These are phyloP conservation scores for Theocolax elegans DNA, from an alignment of 1,140 invertebrate genomes.

Conservation along the genomic window DNA sequence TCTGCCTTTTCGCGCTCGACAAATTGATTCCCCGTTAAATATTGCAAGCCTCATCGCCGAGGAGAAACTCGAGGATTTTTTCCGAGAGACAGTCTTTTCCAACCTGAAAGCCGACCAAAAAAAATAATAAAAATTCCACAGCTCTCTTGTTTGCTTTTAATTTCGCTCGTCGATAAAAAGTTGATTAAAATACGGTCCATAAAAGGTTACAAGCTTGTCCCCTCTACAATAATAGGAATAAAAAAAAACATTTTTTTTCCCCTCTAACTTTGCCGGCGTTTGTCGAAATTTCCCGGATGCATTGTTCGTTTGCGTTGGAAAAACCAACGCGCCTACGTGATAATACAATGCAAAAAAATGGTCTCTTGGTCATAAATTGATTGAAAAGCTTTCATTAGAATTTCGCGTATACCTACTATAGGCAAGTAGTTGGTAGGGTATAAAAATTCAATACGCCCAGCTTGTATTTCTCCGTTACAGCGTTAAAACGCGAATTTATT, in stretches of 20 bases:
- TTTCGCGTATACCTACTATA: not conserved
- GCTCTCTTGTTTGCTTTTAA: slow-evolving; percentile 12
- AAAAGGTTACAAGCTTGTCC: slow-evolving; percentile 13
- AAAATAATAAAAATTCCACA: not conserved
- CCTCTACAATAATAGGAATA: slow-evolving; percentile 27
- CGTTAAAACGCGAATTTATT: slow-evolving; percentile 36
- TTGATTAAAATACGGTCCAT: slow-evolving; percentile 17
- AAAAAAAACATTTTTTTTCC: slow-evolving; percentile 1
- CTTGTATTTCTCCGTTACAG: slow-evolving; percentile 25
- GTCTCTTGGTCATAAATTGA: slow-evolving; percentile 15
- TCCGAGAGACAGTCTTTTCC: too few species aligned
- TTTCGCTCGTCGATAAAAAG: slow-evolving; percentile 8
- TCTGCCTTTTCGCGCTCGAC: not conserved
- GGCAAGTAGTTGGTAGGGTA: not conserved
- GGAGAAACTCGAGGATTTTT: not conserved
- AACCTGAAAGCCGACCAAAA: too few species aligned
- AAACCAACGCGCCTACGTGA: too few species aligned
- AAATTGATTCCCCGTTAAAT: too few species aligned
- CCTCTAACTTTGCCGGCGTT: not conserved
- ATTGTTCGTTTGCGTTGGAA: not conserved
- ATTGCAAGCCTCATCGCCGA: not conserved
- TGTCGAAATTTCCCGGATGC: not conserved
- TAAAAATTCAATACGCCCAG: slow-evolving; percentile 39
- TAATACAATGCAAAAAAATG: not conserved
- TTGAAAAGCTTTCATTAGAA: slow-evolving; percentile 27